Conservation (phyloP, 1,140 invertebrate genomes). For the Atta cephalotes region DNA sequence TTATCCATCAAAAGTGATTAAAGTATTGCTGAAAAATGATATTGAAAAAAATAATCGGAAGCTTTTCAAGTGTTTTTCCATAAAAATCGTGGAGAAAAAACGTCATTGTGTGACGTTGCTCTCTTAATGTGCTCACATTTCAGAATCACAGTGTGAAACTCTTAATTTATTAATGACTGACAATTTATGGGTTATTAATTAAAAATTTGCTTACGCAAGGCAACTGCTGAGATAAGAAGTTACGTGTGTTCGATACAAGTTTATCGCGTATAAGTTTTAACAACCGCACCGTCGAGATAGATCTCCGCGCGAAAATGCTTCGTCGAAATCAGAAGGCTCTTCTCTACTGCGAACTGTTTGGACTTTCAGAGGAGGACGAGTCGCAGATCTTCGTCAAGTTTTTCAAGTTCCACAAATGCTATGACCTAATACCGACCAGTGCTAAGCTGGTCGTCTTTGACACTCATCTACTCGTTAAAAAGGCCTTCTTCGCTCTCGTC, state of each 20-base stretch:
- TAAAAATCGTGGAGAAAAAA: neutral
- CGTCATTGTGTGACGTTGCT: neutral
- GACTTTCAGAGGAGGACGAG: conserved; percentile 97
- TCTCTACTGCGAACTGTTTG: conserved; percentile 84
- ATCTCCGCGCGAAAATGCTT: conserved; percentile 71
- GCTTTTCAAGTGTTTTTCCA: neutral
- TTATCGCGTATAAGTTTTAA: neutral
- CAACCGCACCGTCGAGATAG: neutral
- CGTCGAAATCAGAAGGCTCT: conserved; percentile 80
- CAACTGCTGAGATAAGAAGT: neutral
- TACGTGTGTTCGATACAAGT: neutral
- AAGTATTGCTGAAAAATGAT: neutral
- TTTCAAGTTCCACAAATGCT: conserved; percentile 99
- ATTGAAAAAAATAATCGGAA: neutral
- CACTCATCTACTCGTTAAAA: conserved; percentile 99
- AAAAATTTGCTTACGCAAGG: neutral
- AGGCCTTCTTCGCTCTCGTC: conserved; percentile 99
- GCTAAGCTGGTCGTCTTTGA: conserved; percentile 99
- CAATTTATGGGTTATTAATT: neutral
- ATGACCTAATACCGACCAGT: conserved; percentile 99
- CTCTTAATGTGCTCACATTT: neutral
- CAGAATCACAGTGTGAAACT: neutral
- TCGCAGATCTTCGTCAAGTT: conserved; percentile 99
- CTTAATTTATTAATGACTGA: neutral
- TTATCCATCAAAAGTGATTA: neutral